Percentiles rank a stretch among this genome's conserved stretches.
Conservation (phyloP, 2,797 vertebrate genomes). For the Protosalanx chinensis region DNA sequence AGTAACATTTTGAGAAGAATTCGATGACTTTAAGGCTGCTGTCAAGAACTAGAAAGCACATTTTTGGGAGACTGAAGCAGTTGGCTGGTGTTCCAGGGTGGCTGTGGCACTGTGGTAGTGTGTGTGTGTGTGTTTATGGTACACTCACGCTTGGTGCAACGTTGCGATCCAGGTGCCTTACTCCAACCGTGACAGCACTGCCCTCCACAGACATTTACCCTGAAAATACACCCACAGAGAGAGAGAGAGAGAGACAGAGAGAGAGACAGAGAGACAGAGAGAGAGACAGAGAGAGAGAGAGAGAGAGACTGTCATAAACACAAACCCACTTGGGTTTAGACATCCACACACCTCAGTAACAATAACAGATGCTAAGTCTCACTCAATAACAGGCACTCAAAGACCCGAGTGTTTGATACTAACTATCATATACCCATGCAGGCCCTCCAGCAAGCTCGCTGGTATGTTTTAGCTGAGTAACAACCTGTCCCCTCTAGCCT, state of each 20-base stretch:
- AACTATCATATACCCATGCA: too few relatives aligned
- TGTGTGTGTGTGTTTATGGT: constrained; percentile 10
- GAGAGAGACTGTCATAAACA: background rate
- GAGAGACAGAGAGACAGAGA: too few relatives aligned
- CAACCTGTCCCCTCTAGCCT: constrained; percentile 1
- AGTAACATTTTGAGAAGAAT: background rate
- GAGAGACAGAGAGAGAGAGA: too few relatives aligned
- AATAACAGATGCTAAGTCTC: background rate
- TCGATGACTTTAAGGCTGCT: constrained; percentile 1
- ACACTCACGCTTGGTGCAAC: constrained; percentile 95
- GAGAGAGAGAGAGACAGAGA: background rate
- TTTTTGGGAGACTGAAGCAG: background rate
- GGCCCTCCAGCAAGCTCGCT: too few relatives aligned
- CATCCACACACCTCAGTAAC: constrained; percentile 8
- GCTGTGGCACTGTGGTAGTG: background rate
- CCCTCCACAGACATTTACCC: constrained; percentile 93
- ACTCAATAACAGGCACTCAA: background rate
- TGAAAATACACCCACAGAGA: constrained; percentile 64
- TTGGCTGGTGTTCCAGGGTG: background rate
- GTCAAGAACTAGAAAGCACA: background rate
- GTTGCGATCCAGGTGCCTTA: constrained; percentile 85
- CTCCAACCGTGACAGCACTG: constrained; percentile 97
- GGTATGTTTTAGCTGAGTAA: background rate
- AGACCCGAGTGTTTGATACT: background rate
- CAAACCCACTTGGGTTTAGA: constrained; percentile 10